Evolutionary conservation across 2,113 vertebrate genomes (phyloP).

Genomic region (Bos javanicus): DNA sequence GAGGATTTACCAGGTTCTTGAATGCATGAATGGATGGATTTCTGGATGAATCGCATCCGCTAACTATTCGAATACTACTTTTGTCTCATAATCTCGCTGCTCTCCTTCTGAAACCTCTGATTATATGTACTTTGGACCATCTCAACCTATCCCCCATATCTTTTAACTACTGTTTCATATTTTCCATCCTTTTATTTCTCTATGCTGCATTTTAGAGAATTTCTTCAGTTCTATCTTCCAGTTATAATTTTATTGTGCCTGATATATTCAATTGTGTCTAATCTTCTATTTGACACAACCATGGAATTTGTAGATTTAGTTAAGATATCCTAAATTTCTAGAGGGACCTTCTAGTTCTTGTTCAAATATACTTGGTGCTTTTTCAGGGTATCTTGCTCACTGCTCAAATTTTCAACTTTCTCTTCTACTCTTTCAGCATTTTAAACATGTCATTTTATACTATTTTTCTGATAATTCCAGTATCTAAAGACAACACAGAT

Average conservation of each 20-base stretch:
- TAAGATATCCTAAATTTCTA: not conserved
- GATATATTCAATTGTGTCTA: not conserved
- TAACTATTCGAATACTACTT: not conserved
- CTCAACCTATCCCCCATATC: not conserved
- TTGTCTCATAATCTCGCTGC: not conserved
- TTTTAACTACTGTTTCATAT: not conserved
- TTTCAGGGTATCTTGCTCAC: not conserved
- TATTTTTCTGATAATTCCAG: not conserved
- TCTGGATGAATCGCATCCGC: not conserved
- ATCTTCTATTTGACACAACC: not conserved
- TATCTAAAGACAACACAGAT: not conserved
- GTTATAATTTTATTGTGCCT: not conserved
- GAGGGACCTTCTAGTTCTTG: not conserved
- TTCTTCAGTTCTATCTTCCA: not conserved
- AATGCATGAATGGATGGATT: not conserved
- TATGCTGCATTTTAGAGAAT: not conserved
- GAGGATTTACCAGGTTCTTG: not conserved
- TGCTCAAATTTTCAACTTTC: not conserved
- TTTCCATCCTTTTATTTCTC: not conserved
- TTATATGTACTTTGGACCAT: not conserved
- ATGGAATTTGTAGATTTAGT: not conserved
- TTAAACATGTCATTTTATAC: not conserved
- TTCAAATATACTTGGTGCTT: not conserved
- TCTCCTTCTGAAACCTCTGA: not conserved
- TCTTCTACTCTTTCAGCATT: not conserved